Conservation (phyloP, 1,140 invertebrate genomes). For the Stegodyphus dumicola region DNA sequence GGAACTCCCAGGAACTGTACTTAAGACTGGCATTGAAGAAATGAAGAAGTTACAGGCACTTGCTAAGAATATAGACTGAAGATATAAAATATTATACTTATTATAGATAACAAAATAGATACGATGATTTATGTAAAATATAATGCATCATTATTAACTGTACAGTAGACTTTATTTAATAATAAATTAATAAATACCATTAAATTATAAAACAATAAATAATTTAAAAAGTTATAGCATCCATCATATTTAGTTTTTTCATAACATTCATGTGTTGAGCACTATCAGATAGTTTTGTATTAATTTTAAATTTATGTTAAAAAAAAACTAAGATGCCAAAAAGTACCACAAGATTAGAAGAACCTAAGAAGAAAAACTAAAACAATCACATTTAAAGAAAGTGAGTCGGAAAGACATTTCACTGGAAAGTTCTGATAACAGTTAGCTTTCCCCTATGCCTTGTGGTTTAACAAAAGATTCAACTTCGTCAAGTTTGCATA, state of each 20-base stretch:
- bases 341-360: not conserved
- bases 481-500: slow-evolving; percentile 60
- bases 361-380: too few species aligned
- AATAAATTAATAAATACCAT: not conserved
- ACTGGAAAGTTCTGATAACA: not conserved
- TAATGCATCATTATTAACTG: too few species aligned
- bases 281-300: not conserved
- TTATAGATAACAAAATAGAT: not conserved
- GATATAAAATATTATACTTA: not conserved
- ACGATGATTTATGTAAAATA: too few species aligned
- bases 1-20: slow-evolving; percentile 28
- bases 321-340: not conserved
- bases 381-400: too few species aligned
- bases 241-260: not conserved
- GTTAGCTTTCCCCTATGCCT: slow-evolving; percentile 7
- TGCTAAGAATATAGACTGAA: slow-evolving; percentile 37
- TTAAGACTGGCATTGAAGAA: slow-evolving; percentile 12
- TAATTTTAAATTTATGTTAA: not conserved
- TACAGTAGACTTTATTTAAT: not conserved
- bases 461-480: slow-evolving; percentile 58
- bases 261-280: too few species aligned
- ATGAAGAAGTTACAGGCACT: slow-evolving; percentile 14
- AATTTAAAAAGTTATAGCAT: not conserved
- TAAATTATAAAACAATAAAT: not conserved
- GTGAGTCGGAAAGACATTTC: not conserved